A percentile compares a stretch with the other conserved stretches of the same genome.
Conservation (phyloP, 2,888 invertebrate genomes). For the Phymatocera aterrima region DNA sequence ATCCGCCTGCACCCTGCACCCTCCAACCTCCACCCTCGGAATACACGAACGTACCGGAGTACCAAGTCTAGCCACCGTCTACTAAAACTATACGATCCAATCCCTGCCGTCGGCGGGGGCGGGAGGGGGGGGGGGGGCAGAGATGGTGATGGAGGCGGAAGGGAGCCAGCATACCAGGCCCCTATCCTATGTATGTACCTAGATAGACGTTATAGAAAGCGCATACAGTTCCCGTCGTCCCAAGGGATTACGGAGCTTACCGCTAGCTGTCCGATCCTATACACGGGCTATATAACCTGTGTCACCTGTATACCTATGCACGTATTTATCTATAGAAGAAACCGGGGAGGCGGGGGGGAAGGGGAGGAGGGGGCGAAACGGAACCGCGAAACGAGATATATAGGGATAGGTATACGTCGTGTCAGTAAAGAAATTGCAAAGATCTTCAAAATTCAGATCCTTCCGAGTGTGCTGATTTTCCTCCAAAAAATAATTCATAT, state of each 20-base stretch:
- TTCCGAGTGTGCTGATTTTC: no score
- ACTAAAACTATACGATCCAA: constrained; percentile 44
- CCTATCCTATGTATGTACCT: constrained; percentile 16
- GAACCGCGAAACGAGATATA: no score
- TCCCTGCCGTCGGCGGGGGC: constrained; percentile 17
- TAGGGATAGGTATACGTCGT: no score
- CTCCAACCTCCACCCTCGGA: background rate
- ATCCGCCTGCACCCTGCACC: background rate
- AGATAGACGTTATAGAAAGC: constrained; percentile 46
- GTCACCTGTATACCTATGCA: background rate
- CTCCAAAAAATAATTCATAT: no score
- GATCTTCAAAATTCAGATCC: no score
- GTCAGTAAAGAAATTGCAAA: no score
- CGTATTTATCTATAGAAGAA: background rate
- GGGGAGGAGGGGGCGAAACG: no score
- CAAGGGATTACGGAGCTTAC: constrained; percentile 45
- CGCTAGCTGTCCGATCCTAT: constrained; percentile 38
- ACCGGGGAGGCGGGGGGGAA: no score
- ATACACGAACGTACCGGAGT: background rate
- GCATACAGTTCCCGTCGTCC: constrained; percentile 45
- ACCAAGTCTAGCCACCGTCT: constrained; percentile 42
- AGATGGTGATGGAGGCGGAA: background rate
- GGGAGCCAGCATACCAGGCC: background rate
- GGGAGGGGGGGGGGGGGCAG: background rate
- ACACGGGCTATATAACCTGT: constrained; percentile 30